Conservation (phyloP, 1,140 invertebrate genomes). For the Pentalonia nigronervosa region DNA sequence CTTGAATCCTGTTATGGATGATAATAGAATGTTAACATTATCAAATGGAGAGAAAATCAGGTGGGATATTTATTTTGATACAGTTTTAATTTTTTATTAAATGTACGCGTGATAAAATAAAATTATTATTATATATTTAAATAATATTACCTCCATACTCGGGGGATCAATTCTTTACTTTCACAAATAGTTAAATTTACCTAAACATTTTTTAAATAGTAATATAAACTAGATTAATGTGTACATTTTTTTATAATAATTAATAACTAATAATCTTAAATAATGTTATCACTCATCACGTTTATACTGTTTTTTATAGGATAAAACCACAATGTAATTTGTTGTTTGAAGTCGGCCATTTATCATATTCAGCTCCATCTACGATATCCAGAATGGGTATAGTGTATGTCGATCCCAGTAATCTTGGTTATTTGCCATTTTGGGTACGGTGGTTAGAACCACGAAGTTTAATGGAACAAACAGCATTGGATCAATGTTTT, state of each 20-base stretch:
- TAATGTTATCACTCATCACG: not conserved
- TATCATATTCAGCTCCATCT: conserved; percentile 88
- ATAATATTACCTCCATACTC: not conserved
- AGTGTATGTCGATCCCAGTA: conserved; percentile 92
- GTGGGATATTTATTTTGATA: conserved; percentile 66
- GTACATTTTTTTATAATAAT: not conserved
- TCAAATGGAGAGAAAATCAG: conserved; percentile 51
- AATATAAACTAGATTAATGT: not conserved
- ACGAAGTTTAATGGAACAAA: conserved; percentile 15
- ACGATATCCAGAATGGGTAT: conserved; percentile 90
- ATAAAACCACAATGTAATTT: conserved; percentile 33
- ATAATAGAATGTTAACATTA: conserved; percentile 75
- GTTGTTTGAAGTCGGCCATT: conserved; percentile 75
- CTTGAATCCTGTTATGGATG: conserved; percentile 96
- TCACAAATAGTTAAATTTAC: not conserved
- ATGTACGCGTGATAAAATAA: no score
- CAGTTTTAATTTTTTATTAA: not conserved
- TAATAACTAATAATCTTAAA: not conserved
- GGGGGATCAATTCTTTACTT: not conserved
- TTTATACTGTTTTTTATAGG: conserved; percentile 2
- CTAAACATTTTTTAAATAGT: not conserved
- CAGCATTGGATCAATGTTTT: conserved; percentile 44
- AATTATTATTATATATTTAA: no score
- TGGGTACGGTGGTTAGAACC: conserved; percentile 73
- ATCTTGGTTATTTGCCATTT: conserved; percentile 84